Conservation (phyloP, 2,113 vertebrate species). For the Ceyx margarethae region DNA sequence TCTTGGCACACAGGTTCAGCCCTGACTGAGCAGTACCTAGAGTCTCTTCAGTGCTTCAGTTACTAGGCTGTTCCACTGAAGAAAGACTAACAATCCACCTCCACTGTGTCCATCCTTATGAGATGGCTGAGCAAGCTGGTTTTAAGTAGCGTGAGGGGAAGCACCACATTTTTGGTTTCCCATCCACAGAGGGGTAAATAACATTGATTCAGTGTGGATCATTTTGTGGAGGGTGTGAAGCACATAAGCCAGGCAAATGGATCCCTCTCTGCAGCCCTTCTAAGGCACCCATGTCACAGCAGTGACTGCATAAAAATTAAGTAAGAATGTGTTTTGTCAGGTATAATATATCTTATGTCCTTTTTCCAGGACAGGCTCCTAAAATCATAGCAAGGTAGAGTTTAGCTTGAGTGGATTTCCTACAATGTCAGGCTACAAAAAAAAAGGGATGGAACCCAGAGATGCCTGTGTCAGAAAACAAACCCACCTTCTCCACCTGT, state of each 20-base stretch:
- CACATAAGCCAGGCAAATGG: neutral
- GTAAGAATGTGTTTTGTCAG: neutral
- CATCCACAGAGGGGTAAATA: neutral
- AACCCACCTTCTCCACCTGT: neutral
- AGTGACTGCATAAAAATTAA: neutral
- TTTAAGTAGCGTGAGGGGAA: neutral
- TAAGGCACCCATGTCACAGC: neutral
- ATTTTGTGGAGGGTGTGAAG: neutral
- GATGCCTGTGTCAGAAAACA: neutral
- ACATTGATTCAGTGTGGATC: neutral
- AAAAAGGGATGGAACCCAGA: neutral
- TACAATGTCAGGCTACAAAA: neutral
- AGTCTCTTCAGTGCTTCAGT: neutral
- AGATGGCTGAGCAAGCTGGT: neutral
- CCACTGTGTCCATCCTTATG: neutral
- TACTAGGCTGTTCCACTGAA: neutral
- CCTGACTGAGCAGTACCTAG: neutral
- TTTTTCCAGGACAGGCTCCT: neutral
- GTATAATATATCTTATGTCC: neutral
- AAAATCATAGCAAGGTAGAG: neutral
- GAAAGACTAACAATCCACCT: neutral
- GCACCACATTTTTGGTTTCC: neutral
- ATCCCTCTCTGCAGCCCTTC: neutral
- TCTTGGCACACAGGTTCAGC: neutral
- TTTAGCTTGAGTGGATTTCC: neutral